Evolutionary conservation across 2,797 vertebrate species (phyloP), one percentile per base, ranked within the genome.

Genomic region (Muscicapa comitata): DNA sequence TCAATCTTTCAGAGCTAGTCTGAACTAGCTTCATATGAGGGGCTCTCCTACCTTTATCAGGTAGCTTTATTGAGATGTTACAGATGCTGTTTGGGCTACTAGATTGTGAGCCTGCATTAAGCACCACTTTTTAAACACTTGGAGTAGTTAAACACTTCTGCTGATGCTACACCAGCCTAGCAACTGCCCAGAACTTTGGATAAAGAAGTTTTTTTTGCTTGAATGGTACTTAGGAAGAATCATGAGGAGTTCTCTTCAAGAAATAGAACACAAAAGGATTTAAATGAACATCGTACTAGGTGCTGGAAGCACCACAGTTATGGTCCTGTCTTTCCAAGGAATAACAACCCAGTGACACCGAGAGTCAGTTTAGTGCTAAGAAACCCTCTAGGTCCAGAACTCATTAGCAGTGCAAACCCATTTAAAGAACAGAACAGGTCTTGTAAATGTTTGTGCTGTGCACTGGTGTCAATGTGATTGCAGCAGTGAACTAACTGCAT

Each of bases 211-310:
- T 65, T 59, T 88, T 58, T 37, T 9, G 6, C 23, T 73, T 86
- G 31, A 84, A 43, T 3, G 3, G 11, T 28, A 54, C 68, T 76
- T 80, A n/a, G 58, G 25, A 67, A 74, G 15, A 80, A 55, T 18
- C 2, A 0, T 13, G 23, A 59, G 14, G 17, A 57, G 17, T 29
- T 59, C 23, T 0, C 3, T 24, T 58, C 5, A 55, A 75, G 59
- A 81, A 62, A 53, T 28, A 6, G 14, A 59, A 17, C 18, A 72
- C 7, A n/a, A n/a, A 80, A 70, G 7, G 10, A 66, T 37, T 83
- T 35, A 47, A 43, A 37, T 5, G 31, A 83, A 55, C 11, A 13
- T 1, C 0, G 0, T 50, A 50, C 11, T n/a, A 54, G 33, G 23
- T 67, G n/a, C 18, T 75, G 59, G 51, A 78, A 93, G 28, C 29